Percentiles rank a stretch among this genome's conserved stretches.
Conservation (phyloP, 2,113 vertebrate genomes). For the Elephas maximus region DNA sequence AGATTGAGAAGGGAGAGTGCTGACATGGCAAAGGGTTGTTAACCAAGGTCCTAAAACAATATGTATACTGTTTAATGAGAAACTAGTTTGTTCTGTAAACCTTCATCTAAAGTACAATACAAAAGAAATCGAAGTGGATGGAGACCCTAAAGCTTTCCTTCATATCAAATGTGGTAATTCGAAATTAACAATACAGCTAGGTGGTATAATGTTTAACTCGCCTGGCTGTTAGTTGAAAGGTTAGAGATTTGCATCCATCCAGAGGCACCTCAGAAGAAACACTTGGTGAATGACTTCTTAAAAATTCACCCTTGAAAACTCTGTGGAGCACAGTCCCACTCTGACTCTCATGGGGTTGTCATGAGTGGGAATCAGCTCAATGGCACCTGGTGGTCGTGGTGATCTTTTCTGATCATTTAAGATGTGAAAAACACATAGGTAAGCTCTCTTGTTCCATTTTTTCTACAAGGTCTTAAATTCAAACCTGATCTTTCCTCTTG, state of each 20-base stretch:
- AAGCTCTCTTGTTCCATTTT: neutral
- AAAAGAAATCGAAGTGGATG: neutral
- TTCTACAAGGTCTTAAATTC: neutral
- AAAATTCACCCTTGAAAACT: neutral
- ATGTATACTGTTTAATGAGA: no score
- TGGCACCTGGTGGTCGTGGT: neutral
- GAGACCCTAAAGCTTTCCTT: neutral
- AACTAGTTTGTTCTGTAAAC: no score
- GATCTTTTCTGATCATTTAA: neutral
- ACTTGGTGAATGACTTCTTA: neutral
- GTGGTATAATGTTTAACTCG: neutral
- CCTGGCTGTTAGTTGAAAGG: neutral
- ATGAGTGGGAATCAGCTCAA: neutral
- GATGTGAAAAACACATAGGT: neutral
- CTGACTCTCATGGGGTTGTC: neutral
- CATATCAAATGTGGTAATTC: neutral
- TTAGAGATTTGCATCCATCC: neutral
- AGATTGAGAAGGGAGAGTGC: no score
- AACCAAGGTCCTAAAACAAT: no score
- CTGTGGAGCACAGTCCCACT: neutral
- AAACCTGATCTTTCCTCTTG: neutral
- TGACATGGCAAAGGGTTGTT: no score
- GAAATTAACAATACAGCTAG: constrained; percentile 9
- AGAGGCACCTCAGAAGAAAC: neutral
- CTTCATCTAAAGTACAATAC: no score